Base-by-base conservation (phyloP, 2,797 vertebrate genomes). In the Pipistrellus pygmaeus region DNA sequence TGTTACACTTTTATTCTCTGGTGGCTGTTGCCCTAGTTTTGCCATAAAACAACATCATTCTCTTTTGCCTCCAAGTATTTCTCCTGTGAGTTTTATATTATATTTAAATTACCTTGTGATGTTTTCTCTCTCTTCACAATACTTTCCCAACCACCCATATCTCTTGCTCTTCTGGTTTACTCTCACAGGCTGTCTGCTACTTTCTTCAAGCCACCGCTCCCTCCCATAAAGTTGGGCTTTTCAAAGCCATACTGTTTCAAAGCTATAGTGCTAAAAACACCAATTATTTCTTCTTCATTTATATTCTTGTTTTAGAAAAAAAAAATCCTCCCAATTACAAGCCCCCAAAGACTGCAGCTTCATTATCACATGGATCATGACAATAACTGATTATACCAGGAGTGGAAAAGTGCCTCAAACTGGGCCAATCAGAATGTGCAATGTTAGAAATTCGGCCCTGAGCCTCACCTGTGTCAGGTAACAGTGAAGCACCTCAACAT, bases 141-240 rank as follows among this genome's bases (percentile, higher is more conserved):
- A 32, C 4, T 25, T 83, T 71, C 35, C 66, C 20, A 4, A 32
- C 6, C 18, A 46, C 25, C 23, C 1, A 32, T 1, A 73, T 12
- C 10, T 32, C 51, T 66, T 76, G 53, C 30, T 68, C 1, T 82
- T 41, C 32, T 82, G 48, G 9, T 32, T 82, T 48, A 44, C 71
- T 88, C 35, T 92, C 27, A 81, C 6, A 77, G 6, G 21, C 64
- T 71, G 7, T 83, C n/a, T 75, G 23, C 27, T 85, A 71, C 10
- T 66, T 92, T 92, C 25, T 73, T 64, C 83, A 62, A n/a, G 9
- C n/a, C 21, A 27, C 35, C 30, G 82, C 32, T 84, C 83, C 53
- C 57, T 88, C 27, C 53, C 44, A 25, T 80, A 30, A 95, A 66
- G 7, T 85, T 71, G 82, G 68, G 3, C 27, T 93, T 95, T 92